These are phyloP conservation scores for Geotrypetes seraphini DNA, from an alignment of 2,797 vertebrate genomes.

Conservation along the genomic window DNA sequence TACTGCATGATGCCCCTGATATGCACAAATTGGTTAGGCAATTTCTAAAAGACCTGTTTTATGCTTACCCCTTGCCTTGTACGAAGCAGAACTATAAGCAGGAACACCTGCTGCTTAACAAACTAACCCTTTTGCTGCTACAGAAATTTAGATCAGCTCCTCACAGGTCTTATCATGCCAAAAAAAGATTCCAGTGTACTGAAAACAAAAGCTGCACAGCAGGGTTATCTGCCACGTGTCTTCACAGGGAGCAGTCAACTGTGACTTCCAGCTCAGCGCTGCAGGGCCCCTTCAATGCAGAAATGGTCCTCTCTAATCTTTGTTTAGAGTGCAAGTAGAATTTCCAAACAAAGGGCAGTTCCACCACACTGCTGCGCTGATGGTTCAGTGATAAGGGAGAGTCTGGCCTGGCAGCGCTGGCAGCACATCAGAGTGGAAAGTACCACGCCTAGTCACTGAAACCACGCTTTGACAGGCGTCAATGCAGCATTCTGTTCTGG, in stretches of 20 bases:
- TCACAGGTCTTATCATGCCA: background rate
- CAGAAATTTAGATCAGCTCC: background rate
- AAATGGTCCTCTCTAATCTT: slow-evolving; percentile 74
- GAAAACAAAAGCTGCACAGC: slow-evolving; percentile 4
- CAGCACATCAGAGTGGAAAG: slow-evolving; percentile 52
- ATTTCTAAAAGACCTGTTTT: too few relatives aligned
- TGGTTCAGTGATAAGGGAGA: slow-evolving; percentile 65
- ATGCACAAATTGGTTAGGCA: too few relatives aligned
- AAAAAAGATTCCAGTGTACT: background rate
- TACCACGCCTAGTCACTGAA: slow-evolving; percentile 44
- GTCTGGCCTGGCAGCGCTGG: slow-evolving; percentile 66
- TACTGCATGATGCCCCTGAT: too few relatives aligned
- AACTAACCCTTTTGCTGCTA: too few relatives aligned
- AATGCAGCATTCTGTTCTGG: background rate
- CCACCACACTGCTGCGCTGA: slow-evolving; percentile 46
- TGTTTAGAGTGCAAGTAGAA: slow-evolving; percentile 81
- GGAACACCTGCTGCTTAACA: too few relatives aligned
- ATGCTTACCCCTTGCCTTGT: too few relatives aligned
- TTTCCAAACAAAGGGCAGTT: slow-evolving; percentile 62
- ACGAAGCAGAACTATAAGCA: too few relatives aligned
- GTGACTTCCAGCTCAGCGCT: slow-evolving; percentile 56
- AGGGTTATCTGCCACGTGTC: background rate
- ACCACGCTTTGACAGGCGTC: slow-evolving; percentile 27
- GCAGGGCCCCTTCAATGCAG: slow-evolving; percentile 48
- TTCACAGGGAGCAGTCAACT: slow-evolving; percentile 41